Base-by-base conservation (phyloP, 2,113 vertebrate species). In the Lagopus leucura region DNA sequence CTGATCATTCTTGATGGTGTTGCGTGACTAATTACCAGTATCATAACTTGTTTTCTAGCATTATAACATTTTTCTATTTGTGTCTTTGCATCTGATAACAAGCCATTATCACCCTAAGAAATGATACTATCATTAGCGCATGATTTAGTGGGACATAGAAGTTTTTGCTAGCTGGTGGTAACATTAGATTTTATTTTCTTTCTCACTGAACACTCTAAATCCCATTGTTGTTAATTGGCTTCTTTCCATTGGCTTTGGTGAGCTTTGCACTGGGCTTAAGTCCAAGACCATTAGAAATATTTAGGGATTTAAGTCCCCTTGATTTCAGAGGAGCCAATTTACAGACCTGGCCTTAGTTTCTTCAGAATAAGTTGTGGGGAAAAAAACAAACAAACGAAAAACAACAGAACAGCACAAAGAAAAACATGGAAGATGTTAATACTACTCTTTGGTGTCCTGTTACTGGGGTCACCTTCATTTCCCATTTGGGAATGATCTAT, bases 1-100 rank as follows among this genome's bases (percentile, higher is more conserved):
- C 61, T 91, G 85, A 82, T 95, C 58, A 72, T 78, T 75, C 89
- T 77, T 87, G 70, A 52, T 79, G 83, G 25, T 11, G 32, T 42
- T 93, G 57, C 17, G 8, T 89, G 66, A 57, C 65, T 89, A 57
- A 87, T 85, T 89, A 60, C 75, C 85, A 65, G 36, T 45, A 64
- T 40, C 66, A 55, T 76, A 77, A 86, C 34, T 81, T 60, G 52
- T 27, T 74, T 94, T 81, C 54, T 42, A 88, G 82, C 66, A 89
- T 48, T 27, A 12, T 11, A 84, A 54, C 54, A 24, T 63, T 54
- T 88, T 60, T 69, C 38, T 43, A 7, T 48, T 67, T 69, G 43
- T 58, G 17, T 40, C 83, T 95, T 83, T 87, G 40, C 11, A 21
- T 76, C 71, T 70, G 57, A 73, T 84, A 72, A 82, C 32, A 67